Evolutionary conservation across 2,113 vertebrate species (phyloP).

Genomic region (Abramis brama): DNA sequence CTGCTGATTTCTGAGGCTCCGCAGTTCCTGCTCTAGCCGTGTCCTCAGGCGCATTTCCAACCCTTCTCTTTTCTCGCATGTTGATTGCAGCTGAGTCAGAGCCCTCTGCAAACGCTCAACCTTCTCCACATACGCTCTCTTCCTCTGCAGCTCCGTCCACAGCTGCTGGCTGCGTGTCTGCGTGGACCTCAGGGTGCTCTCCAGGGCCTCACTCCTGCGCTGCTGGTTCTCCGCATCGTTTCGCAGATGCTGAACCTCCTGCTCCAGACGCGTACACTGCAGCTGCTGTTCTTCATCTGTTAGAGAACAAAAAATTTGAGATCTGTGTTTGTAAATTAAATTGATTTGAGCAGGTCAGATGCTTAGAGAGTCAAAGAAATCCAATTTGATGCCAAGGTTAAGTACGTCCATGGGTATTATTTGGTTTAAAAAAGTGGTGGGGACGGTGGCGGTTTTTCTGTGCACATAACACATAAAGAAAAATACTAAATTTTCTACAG

Average conservation of each 20-base stretch:
- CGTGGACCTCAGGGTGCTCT: constrained; percentile 82
- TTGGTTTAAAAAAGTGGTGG: background rate
- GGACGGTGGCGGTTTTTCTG: background rate
- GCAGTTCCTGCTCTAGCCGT: constrained; percentile 93
- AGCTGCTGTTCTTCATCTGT: constrained; percentile 90
- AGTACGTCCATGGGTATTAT: background rate
- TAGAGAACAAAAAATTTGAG: background rate
- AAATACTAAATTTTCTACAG: background rate
- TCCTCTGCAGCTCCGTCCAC: constrained; percentile 88
- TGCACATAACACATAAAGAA: no score
- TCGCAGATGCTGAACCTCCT: constrained; percentile 82
- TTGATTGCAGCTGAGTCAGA: constrained; percentile 90
- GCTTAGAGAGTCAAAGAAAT: background rate
- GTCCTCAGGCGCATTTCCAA: constrained; percentile 90
- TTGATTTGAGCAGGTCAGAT: background rate
- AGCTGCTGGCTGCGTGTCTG: constrained; percentile 84
- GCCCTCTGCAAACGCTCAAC: constrained; percentile 93
- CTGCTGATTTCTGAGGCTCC: constrained; percentile 90
- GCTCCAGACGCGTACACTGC: constrained; percentile 85
- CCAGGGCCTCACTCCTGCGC: constrained; percentile 83
- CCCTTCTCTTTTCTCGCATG: constrained; percentile 92
- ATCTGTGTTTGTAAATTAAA: background rate
- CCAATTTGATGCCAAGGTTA: background rate
- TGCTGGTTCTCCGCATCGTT: constrained; percentile 86
- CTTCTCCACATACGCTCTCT: constrained; percentile 91